Evolutionary conservation across 2,113 vertebrate genomes (phyloP), one percentile per base, ranked within the genome.

Genomic region (Pelecanus crispus): DNA sequence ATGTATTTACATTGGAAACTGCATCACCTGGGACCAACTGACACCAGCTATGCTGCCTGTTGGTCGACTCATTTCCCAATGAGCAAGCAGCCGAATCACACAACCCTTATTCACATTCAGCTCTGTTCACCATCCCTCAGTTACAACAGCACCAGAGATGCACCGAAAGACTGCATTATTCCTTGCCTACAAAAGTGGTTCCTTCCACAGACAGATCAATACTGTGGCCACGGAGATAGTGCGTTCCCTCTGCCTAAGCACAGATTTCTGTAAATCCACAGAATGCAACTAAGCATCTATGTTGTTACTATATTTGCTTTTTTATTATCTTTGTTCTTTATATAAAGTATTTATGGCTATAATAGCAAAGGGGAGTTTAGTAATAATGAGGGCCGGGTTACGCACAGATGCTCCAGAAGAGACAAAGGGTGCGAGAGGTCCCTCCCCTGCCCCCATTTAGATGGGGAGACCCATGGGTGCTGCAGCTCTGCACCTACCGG

Each of bases 391-490:
- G 6, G 32, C 17, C 17, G 5, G 29, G 47, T 29, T 61, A 21
- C 11, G 36, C 55, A 18, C 36, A 45, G 40, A 12, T 18, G 36
- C 5, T 42, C 42, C 56, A 50, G 59, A 36, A 70, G 36, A 61
- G 32, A 31, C 28, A 25, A 17, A 52, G 15, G 21, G 24, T 38
- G 44, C 0, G 3, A n/a, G 9, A 70, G 34, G 34, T 68, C 44
- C 5, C 50, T 49, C 20, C 8, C 20, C 6, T n/a, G n/a, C 3
- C 11, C 40, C 40, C n/a, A n/a, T n/a, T n/a, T n/a, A n/a, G n/a
- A n/a, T n/a, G n/a, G n/a, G n/a, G 21, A 74, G 61, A 53, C 47
- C 32, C 17, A 1, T 0, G 0, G 34, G 29, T 34, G 62, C 50
- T 73, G 81, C 40, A 66, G 77, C 2, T 42, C 68, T 44, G 55